These are phyloP conservation scores for Indicator indicator DNA, from an alignment of 2,113 vertebrate species.

Conservation along the genomic window DNA sequence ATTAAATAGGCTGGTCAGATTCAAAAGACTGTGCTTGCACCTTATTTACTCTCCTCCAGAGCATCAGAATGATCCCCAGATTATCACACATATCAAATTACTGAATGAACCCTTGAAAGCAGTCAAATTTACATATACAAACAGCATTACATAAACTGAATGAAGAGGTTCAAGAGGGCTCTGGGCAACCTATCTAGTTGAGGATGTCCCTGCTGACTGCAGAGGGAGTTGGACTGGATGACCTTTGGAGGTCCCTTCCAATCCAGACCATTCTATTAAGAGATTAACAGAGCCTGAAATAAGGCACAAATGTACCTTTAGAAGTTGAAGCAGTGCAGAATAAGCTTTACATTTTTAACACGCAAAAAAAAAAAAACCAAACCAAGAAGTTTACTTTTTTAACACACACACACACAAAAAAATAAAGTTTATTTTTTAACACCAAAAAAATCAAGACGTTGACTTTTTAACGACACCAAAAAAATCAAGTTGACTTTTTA, in stretches of 20 bases:
- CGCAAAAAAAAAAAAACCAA: not conserved
- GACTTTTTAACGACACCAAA: too few species aligned
- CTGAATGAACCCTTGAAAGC: not conserved
- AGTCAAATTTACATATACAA: not conserved
- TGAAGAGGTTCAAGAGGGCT: not conserved
- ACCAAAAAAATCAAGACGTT: too few species aligned
- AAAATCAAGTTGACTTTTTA: not conserved
- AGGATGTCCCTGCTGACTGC: too few species aligned
- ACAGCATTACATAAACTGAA: not conserved
- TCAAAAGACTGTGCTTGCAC: not conserved
- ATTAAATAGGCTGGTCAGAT: rapidly evolving
- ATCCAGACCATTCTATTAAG: not conserved
- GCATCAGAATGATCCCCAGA: not conserved
- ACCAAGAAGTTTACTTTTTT: not conserved
- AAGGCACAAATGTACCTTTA: not conserved
- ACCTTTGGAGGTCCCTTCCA: too few species aligned
- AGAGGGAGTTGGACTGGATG: too few species aligned
- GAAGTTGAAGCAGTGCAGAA: not conserved
- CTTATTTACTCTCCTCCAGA: not conserved
- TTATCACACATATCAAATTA: not conserved
- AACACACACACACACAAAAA: too few species aligned
- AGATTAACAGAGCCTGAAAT: not conserved
- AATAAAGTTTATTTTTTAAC: too few species aligned
- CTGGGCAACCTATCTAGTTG: too few species aligned
- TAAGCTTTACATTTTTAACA: not conserved